These are phyloP conservation scores for Illadopsis cleaveri DNA, from an alignment of 2,113 vertebrate genomes.

Conservation along the genomic window DNA sequence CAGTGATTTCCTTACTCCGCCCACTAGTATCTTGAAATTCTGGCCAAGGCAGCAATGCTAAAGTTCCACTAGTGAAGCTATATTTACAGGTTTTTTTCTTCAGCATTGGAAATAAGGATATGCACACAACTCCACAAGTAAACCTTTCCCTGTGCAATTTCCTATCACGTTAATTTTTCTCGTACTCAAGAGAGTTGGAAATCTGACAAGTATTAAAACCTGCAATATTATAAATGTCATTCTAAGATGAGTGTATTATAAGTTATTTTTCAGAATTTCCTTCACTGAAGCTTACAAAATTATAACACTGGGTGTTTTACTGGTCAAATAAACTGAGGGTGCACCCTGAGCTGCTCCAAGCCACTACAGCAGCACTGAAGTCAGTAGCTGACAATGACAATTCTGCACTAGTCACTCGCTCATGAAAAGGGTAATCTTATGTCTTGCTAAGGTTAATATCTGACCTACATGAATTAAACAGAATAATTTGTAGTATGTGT, in stretches of 20 bases:
- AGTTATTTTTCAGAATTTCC: neutral
- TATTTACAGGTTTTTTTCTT: neutral
- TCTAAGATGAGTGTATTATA: neutral
- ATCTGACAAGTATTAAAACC: neutral
- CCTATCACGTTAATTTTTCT: neutral
- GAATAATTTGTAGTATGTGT: neutral
- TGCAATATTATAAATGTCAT: neutral
- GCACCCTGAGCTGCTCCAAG: neutral
- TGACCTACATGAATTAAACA: neutral
- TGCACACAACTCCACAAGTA: neutral
- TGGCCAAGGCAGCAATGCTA: neutral
- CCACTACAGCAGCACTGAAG: neutral
- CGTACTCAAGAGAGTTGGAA: neutral
- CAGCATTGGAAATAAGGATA: neutral
- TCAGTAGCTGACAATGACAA: neutral
- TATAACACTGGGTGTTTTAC: neutral
- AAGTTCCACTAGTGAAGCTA: neutral
- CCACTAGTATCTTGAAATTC: neutral
- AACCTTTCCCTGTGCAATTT: neutral
- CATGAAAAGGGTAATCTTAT: neutral
- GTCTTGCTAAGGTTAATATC: neutral
- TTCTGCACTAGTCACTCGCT: neutral
- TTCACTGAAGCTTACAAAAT: neutral
- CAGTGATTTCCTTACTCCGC: neutral
- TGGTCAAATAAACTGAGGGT: neutral